A percentile compares a stretch with the other conserved stretches of the same genome.
Conservation (phyloP, 2,888 invertebrate species). For the Caenorhabditis sp. region DNA sequence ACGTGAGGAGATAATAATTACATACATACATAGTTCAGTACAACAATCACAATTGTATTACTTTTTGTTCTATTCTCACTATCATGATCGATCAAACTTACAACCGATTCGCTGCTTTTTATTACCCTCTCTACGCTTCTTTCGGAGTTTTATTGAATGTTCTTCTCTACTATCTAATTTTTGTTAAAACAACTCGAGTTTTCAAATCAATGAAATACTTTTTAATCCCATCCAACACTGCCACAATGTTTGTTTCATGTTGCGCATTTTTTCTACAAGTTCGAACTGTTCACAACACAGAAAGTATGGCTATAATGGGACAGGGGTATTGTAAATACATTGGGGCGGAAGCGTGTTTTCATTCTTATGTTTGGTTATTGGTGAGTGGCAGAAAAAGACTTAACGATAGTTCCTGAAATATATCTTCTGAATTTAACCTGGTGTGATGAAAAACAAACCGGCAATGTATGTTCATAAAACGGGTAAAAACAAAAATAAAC, state of each 20-base stretch:
- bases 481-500: too few species aligned
- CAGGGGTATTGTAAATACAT: slow-evolving; percentile 22
- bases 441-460: too few species aligned
- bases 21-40: too few species aligned
- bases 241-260: background rate
- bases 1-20: too few species aligned
- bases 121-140: background rate
- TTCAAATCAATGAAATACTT: background rate
- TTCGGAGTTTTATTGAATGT: background rate
- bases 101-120: background rate
- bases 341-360: slow-evolving; percentile 15
- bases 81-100: background rate
- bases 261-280: background rate
- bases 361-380: slow-evolving; percentile 21
- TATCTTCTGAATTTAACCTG: too few species aligned
- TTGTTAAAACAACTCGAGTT: background rate
- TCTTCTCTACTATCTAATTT: background rate
- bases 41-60: too few species aligned
- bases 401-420: too few species aligned
- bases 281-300: slow-evolving; percentile 21
- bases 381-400: too few species aligned
- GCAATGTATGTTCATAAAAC: too few species aligned
- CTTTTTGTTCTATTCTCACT: too few species aligned
- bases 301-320: slow-evolving; percentile 23
- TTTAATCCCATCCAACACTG: background rate